Evolutionary conservation across 2,888 invertebrate species (phyloP).

Genomic region (Lobophora halterata): DNA sequence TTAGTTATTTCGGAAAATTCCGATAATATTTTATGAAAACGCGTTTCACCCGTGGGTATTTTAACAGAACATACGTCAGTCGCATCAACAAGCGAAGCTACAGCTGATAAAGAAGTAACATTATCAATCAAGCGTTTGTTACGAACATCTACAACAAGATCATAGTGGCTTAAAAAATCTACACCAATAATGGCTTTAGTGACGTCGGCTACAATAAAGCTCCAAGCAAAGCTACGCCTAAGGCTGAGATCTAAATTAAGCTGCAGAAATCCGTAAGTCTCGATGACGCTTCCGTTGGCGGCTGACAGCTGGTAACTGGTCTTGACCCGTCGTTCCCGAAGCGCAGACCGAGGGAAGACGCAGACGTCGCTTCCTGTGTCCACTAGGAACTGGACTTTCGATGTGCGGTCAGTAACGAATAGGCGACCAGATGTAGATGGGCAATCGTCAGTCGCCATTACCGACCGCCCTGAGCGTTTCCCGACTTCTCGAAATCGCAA

Average conservation of each 20-base stretch:
- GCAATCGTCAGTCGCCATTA: conserved; percentile 2
- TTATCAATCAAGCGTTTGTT: conserved; percentile 1
- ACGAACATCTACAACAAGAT: conserved; percentile 1
- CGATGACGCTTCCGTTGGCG: neutral
- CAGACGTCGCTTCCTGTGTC: too few relatives aligned
- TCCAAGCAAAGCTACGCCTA: conserved; percentile 6
- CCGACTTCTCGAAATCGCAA: neutral
- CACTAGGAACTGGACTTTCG: too few relatives aligned
- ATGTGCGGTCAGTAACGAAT: neutral
- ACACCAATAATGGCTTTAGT: conserved; percentile 4
- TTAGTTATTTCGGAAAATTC: neutral
- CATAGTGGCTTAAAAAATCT: conserved; percentile 4
- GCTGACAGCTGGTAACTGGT: neutral
- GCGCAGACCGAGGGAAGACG: too few relatives aligned
- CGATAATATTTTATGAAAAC: neutral
- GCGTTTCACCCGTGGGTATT: neutral
- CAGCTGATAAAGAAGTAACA: neutral
- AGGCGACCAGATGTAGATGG: conserved; percentile 1
- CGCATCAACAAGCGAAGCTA: neutral
- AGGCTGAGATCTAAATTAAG: conserved; percentile 1
- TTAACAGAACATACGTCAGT: neutral
- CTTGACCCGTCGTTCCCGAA: too few relatives aligned
- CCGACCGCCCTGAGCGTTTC: too few relatives aligned
- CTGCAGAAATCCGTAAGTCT: conserved; percentile 1
- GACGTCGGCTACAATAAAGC: conserved; percentile 7